Evolutionary conservation across 2,797 vertebrate genomes (phyloP).

Genomic region (Chaetophractus vellerosus): DNA sequence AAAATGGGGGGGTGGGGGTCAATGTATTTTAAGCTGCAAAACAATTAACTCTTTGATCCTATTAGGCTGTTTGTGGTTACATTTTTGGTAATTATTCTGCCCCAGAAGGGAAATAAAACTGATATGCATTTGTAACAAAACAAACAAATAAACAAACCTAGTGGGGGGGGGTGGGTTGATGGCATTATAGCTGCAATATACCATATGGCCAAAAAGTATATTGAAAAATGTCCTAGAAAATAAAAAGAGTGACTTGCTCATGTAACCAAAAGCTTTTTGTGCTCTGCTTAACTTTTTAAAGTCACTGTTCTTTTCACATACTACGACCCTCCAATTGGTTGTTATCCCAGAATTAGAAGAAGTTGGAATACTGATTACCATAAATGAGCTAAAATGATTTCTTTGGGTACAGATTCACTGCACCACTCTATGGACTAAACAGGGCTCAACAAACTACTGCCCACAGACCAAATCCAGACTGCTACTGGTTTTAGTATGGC

Average conservation of each 20-base stretch:
- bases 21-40: constrained; percentile 41
- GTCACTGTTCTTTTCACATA: neutral
- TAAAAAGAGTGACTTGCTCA: constrained; percentile 62
- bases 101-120: constrained; percentile 54
- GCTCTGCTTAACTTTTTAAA: constrained; percentile 63
- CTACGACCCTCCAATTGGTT: neutral
- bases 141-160: constrained; percentile 26
- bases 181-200: neutral
- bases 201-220: constrained; percentile 42
- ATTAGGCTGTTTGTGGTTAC: neutral
- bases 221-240: neutral
- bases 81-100: constrained; percentile 59
- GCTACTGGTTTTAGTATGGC: neutral
- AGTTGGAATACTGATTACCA: constrained; percentile 31
- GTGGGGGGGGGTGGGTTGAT: neutral
- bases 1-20: neutral
- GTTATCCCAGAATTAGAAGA: constrained; percentile 26
- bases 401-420: neutral
- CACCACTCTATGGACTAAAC: neutral
- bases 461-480: constrained; percentile 39
- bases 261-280: constrained; percentile 32
- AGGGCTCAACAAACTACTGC: constrained; percentile 42
- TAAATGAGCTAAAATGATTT: neutral
- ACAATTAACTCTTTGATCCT: neutral
- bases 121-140: neutral